Base-by-base conservation (phyloP, 1,140 invertebrate species). In the Bombus balteatus region DNA sequence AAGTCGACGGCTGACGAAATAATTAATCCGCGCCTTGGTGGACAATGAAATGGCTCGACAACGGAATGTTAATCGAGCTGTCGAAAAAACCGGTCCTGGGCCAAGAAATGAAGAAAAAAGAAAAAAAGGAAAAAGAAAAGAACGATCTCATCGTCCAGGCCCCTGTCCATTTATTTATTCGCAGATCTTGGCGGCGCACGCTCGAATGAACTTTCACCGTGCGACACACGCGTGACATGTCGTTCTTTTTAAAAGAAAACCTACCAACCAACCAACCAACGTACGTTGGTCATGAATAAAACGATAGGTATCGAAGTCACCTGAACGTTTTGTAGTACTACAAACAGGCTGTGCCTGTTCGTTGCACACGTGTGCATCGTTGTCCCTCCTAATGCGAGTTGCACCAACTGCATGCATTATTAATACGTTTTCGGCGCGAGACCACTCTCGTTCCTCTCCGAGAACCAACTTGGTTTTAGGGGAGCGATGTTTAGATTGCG, bases 201-300 rank as follows among this genome's bases (percentile, higher is more conserved):
- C 59, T 43, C 81, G 75, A 68, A 76, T 76, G 75, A 84, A 87
- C 81, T 83, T 83, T 83, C 81, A 74, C 65, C 85, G 73, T 28
- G 65, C 80, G 80, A 86, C 85, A 77, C 81, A 57, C 72, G 34
- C 74, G 74, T 87, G 85, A 76, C 39, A 78, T 41, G 59, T 28
- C 68, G 68, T 28, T n/a, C 34, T 57, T 62, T 66, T 66, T 34
- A 34, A 34, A 34, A 18, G 65, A 18, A 71, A 59, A 87, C 57
- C 28, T 34, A 78, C 59, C 59, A 47, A 66, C 70, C 34, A 8
- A 78, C 59, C 59, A 47, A 66, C 70, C 34, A 8, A 62, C 59
- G 28, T n/a, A n/a, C 59, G 59, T 25, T n/a, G 81, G 85, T 83
- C 81, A 87, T 87, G 85, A 87, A 87, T 87, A 87, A 87, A 87